Base-by-base conservation (phyloP, 2,113 vertebrate species). In the Microtus montanus region DNA sequence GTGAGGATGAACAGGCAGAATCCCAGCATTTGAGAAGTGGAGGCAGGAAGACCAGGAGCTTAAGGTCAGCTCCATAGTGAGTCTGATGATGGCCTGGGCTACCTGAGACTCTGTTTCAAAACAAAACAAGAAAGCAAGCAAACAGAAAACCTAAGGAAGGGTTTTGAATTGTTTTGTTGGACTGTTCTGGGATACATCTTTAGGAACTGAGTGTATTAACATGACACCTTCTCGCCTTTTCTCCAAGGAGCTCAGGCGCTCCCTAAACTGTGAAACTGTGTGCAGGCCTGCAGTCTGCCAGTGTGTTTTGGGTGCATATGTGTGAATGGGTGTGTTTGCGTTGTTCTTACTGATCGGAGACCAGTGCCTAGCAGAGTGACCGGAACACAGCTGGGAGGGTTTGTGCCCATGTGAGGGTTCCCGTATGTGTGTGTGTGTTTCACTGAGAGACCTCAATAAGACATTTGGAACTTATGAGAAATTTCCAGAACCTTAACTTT, bases 211-310 rank as follows among this genome's bases (percentile, higher is more conserved):
- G 96, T 64, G 35, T 94, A 89, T 95, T 86, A 95, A 95, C 41
- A 87, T 89, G 90, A 83, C 93, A 70, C 97, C 95, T 96, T 98
- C 96, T 95, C 83, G 10, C 86, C 91, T 95, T 89, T 93, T 79
- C 93, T 91, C 94, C 86, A 41, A 93, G 93, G 90, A 97, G 64
- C 78, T 91, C 92, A 96, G 96, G 94, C 96, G 96, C 91, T 96
- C 87, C 87, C 70, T 70, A 96, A 97, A 80, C 96, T 97, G 96
- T 96, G 97, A 96, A 95, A 78, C 49, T 38, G 92, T 85, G 61
- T 86, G 19, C 82, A 82, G 87, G 82, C 82, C 90, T 0, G 0
- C 3, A 49, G 66, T 66, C 96, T 96, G 93, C 77, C 71, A 44
- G 49, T 13, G 78, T 35, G 44, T 84, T 9, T 38, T 28, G 83